Evolutionary conservation across 2,888 invertebrate species (phyloP), one percentile per base, ranked within the genome.

Genomic region (Xylota segnis): DNA sequence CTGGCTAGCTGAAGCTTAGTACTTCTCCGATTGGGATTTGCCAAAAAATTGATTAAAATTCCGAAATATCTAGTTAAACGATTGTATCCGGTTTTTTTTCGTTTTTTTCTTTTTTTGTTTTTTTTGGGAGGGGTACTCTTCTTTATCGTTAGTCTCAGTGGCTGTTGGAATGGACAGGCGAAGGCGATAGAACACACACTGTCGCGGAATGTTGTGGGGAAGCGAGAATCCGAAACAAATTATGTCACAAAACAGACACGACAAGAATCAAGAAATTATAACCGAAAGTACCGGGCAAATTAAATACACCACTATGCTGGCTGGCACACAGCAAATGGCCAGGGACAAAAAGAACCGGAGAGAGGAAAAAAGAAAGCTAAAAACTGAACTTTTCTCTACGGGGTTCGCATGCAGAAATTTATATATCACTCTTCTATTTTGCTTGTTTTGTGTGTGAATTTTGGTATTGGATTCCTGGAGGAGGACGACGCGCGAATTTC

Each of bases 61-160:
- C 14, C 68, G 34, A 71, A 79, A 79, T 40, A 4, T 40, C 5
- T 56, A 68, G 70, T 75, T 79, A 70, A 84, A 75, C 65, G 68
- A 81, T 70, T 27, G 40, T 84, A 75, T 84, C 84, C 84, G 84
- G 81, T 84, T 81, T 63, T n/a, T n/a, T n/a, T n/a, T n/a, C n/a
- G n/a, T n/a, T n/a, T n/a, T n/a, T n/a, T n/a, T n/a, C n/a, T n/a
- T n/a, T n/a, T n/a, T n/a, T n/a, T n/a, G n/a, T n/a, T n/a, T n/a
- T n/a, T 59, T 59, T 59, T 2, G 10, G 32, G 40, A n/a, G 45
- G n/a, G 45, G 18, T 52, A 47, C 65, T 74, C 61, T 40, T 66
- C 47, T 45, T 70, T 56, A 61, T 66, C 66, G 74, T 59, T 43
- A 74, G 61, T 40, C 43, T 43, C 27, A 58, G 23, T 63, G 43